Evolutionary conservation across 2,888 invertebrate species (phyloP), one percentile per base, ranked within the genome.

Genomic region (Macroteleia sp.): DNA sequence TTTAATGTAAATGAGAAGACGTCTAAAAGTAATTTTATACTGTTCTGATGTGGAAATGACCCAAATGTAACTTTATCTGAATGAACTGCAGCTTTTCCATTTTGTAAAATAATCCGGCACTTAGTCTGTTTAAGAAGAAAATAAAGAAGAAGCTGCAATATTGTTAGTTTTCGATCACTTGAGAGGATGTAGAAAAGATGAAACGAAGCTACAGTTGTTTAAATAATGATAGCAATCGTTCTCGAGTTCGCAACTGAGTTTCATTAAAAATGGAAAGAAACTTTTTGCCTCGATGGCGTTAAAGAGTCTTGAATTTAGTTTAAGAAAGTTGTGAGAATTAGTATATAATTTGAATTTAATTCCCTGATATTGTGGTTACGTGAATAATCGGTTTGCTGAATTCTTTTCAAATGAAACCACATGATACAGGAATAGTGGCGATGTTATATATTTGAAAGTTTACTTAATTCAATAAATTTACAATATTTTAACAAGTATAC

Each of bases 151-250:
- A 46, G 28, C 9, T 36, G 30, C 46, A 46, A 42, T 67, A 30
- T 56, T 48, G 30, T 56, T 69, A 57, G 25, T 41, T 57, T 50
- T 57, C 67, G 48, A 57, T 57, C 48, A 56, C 30, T 67, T 30
- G n/a, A 44, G 16, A 1, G 22, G 36, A 44, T 62, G 30, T 30
- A 19, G 46, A 41, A 44, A 67, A 44, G 44, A 44, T 44, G 54
- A 54, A 66, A 56, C 36, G 28, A 28, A 67, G 30, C 25, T 22
- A 34, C 17, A 25, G 36, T 22, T 41, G 57, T 67, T 57, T 39
- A 57, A 46, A 69, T 69, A 56, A 57, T 59, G 57, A 59, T 25
- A 50, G 39, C 41, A 48, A 50, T 59, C 30, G 17, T 48, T 56
- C 20, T 54, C 41, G 14, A 39, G 22, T 48, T 59, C 34, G 34